Conservation (phyloP, 2,888 invertebrate genomes). For the Polylopha cassiicola region DNA sequence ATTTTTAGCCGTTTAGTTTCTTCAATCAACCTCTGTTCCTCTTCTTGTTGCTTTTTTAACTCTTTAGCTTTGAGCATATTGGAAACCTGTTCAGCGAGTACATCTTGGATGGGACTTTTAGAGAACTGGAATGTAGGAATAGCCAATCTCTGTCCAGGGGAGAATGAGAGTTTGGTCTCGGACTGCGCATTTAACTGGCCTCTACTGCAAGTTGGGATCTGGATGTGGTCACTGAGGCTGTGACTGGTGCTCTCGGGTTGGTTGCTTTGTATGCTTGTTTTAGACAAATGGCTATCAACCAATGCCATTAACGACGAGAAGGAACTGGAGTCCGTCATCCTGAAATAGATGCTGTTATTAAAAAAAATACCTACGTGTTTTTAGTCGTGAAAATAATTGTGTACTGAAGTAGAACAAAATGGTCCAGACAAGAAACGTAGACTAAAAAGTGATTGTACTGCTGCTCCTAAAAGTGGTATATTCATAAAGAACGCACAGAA, state of each 20-base stretch:
- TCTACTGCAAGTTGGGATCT: conserved; percentile 29
- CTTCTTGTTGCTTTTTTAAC: conserved; percentile 41
- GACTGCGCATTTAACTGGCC: conserved; percentile 33
- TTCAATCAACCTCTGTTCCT: conserved; percentile 40
- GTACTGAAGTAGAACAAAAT: too few relatives aligned
- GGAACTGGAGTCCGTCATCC: conserved; percentile 53
- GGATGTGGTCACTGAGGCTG: conserved; percentile 28
- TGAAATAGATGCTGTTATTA: conserved; percentile 23
- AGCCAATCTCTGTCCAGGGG: conserved; percentile 40
- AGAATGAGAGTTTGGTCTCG: conserved; percentile 36
- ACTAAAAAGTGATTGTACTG: too few relatives aligned
- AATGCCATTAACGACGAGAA: conserved; percentile 57
- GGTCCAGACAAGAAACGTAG: too few relatives aligned
- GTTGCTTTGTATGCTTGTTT: conserved; percentile 42
- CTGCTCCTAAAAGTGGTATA: too few relatives aligned
- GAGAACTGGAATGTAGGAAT: conserved; percentile 43
- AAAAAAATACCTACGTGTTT: not conserved
- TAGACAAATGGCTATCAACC: conserved; percentile 62
- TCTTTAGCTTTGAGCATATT: conserved; percentile 65
- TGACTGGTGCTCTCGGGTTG: conserved; percentile 30
- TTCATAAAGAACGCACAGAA: too few relatives aligned
- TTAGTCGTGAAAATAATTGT: too few relatives aligned
- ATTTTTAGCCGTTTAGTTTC: conserved; percentile 38
- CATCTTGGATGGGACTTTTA: conserved; percentile 42
- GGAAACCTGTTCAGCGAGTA: conserved; percentile 52